These are phyloP conservation scores for Maniola hyperantus DNA, from an alignment of 2,888 invertebrate genomes.

Conservation along the genomic window DNA sequence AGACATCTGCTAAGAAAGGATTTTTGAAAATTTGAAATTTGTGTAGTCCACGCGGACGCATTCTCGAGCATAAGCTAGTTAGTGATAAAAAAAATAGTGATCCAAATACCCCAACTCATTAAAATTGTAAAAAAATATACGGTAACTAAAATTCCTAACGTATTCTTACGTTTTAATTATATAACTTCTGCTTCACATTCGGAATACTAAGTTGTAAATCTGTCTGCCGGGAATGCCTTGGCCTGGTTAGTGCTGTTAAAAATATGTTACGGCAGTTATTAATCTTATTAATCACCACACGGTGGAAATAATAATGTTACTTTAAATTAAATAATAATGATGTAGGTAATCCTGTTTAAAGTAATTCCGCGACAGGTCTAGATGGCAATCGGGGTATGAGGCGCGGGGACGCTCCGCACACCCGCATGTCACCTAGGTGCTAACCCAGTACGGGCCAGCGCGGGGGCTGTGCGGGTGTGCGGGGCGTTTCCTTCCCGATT, in stretches of 20 bases:
- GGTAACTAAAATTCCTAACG: neutral
- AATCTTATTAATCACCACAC: conserved; percentile 34
- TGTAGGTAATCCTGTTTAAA: neutral
- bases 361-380: too few relatives aligned
- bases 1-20: too few relatives aligned
- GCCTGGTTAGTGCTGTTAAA: conserved; percentile 31
- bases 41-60: too few relatives aligned
- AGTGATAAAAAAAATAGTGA: too few relatives aligned
- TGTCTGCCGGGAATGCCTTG: conserved; percentile 35
- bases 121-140: neutral
- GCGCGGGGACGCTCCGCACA: too few relatives aligned
- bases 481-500: too few relatives aligned
- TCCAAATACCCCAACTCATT: neutral
- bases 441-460: too few relatives aligned
- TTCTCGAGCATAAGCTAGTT: too few relatives aligned
- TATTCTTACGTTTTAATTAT: conserved; percentile 21
- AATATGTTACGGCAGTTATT: conserved; percentile 36
- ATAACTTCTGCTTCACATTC: conserved; percentile 11
- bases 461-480: too few relatives aligned
- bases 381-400: too few relatives aligned
- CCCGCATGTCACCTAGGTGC: too few relatives aligned
- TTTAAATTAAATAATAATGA: neutral
- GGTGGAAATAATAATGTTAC: conserved; percentile 18
- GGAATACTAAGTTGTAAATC: conserved; percentile 30
- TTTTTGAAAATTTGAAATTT: too few relatives aligned